Evolutionary conservation across 2,888 invertebrate genomes (phyloP).

Genomic region (Amitus sp.): DNA sequence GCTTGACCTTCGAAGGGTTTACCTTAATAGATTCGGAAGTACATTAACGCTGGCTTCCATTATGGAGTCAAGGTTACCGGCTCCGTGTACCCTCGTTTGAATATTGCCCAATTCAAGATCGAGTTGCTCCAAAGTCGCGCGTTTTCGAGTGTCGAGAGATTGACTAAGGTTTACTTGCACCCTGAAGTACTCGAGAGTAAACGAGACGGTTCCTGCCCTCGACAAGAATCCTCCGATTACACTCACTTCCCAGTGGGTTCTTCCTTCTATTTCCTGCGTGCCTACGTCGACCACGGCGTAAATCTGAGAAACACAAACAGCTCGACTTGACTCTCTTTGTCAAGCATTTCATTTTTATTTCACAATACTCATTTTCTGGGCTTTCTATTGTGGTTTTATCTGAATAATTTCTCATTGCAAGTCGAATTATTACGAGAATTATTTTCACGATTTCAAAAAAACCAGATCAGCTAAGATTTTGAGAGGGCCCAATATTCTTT

Average conservation of each 20-base stretch:
- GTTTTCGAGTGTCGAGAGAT: constrained; percentile 79
- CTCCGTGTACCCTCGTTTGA: constrained; percentile 84
- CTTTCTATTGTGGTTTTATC: no score
- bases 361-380: no score
- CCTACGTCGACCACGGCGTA: constrained; percentile 78
- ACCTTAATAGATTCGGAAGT: constrained; percentile 83
- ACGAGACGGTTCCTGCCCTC: constrained; percentile 77
- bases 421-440: no score
- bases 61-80: constrained; percentile 86
- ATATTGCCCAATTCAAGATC: constrained; percentile 86
- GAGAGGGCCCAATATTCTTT: no score
- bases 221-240: constrained; percentile 75
- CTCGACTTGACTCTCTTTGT: no score
- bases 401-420: no score
- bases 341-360: no score
- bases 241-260: constrained; percentile 82
- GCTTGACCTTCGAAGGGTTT: not conserved
- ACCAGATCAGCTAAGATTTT: no score
- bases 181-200: constrained; percentile 82
- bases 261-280: constrained; percentile 81
- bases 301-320: constrained; percentile 48
- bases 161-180: constrained; percentile 78
- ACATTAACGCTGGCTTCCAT: constrained; percentile 85
- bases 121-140: constrained; percentile 77
- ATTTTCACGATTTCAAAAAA: no score